A percentile compares a stretch with the other conserved stretches of the same genome.
These are phyloP conservation scores for Andricus quercusramuli DNA, from an alignment of 2,888 invertebrate species.

Conservation along the genomic window DNA sequence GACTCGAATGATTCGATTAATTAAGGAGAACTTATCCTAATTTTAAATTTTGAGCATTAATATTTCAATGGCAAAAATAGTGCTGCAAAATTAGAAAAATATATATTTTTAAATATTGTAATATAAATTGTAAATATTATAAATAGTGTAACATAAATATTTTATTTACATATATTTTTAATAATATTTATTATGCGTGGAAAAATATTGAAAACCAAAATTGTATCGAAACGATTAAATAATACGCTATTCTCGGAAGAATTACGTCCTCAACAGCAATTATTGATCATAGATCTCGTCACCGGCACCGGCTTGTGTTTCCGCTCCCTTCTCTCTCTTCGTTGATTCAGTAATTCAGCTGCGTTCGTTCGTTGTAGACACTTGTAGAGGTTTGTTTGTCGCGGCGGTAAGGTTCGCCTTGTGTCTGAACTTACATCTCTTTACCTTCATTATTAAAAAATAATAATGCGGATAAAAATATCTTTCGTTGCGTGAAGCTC, in stretches of 20 bases:
- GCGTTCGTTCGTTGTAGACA: neutral
- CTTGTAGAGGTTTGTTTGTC: constrained; percentile 24
- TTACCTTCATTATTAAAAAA: constrained; percentile 17
- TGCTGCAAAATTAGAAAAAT: neutral
- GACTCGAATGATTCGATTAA: too few relatives aligned
- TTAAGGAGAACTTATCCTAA: too few relatives aligned
- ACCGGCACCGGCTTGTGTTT: constrained; percentile 5
- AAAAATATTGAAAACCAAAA: neutral
- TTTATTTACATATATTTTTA: too few relatives aligned
- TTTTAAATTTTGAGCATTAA: too few relatives aligned
- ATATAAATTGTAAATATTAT: too few relatives aligned
- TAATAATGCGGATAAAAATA: constrained; percentile 16
- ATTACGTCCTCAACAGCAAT: neutral
- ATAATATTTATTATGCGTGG: too few relatives aligned
- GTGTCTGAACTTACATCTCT: constrained; percentile 27
- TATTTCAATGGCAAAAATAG: too few relatives aligned
- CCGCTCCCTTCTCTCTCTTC: neutral
- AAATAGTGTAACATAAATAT: too few relatives aligned
- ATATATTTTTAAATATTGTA: too few relatives aligned
- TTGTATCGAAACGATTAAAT: neutral
- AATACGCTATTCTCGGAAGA: neutral
- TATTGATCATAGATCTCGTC: neutral
- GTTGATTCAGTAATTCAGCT: constrained; percentile 2
- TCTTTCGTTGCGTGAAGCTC: constrained; percentile 3
- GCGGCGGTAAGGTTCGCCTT: constrained; percentile 4